Evolutionary conservation across 2,888 invertebrate species (phyloP), one percentile per base, ranked within the genome.

Genomic region (Bursaphelenchus okinawaensis): DNA sequence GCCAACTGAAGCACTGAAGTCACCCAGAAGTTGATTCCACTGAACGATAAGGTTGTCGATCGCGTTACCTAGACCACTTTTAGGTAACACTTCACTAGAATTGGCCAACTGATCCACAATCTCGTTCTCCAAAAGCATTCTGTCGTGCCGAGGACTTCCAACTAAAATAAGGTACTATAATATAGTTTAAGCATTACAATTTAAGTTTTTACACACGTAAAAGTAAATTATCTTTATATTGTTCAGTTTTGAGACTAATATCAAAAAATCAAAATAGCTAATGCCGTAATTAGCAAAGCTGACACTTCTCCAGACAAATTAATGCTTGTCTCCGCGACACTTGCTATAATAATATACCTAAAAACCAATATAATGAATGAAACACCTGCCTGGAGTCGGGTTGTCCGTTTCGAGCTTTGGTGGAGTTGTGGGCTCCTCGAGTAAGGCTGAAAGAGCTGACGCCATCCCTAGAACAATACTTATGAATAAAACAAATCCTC

Each of bases 21-120:
- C 63, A 3, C 64, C 66, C 24, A 70, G 50, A 26, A 70, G 59
- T 28, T 68, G 66, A 23, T 65, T 72, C 68, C 71, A 70, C 24
- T 68, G 61, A 12, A 63, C 27, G 51, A 67, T 52, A 22, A 70
- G 28, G 19, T 60, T 71, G 31, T 70, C 58, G 16, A 70, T 20
- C 7, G 67, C 67, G 8, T 59, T 29, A 4, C 71, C 67, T 0
- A 70, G 63, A n/a, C 26, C 52, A 0, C 63, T 68, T 22, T 65
- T 52, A 12, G 66, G 63, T 9, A 64, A 26, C 31, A 19, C 24
- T 27, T 28, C 2, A 12, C 16, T 40, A 3, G 40, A 40, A n/a
- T 40, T n/a, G 16, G 3, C n/a, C 40, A 40, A n/a, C 12, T 40
- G 12, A 6, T 40, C 6, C 40, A 40, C 40, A 6, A 40, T 12